Base-by-base conservation (phyloP, 2,888 invertebrate species). In the Chaetoderma sp. region DNA sequence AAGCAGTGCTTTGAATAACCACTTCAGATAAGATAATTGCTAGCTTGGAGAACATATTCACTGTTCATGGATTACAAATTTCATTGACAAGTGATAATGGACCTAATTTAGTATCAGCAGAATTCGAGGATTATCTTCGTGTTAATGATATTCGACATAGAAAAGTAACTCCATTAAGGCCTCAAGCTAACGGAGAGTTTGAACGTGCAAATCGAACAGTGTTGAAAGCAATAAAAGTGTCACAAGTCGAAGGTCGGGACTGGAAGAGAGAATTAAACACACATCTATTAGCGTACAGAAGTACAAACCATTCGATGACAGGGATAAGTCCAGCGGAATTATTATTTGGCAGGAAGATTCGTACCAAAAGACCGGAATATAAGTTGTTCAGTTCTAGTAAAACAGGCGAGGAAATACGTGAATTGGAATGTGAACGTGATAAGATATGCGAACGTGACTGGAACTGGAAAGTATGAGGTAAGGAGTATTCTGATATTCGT, bases 301-400 rank as follows among this genome's bases (percentile, higher is more conserved):
- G 50, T 1, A 65, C 65, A 4, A 60, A 60, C 18, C 65, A 63
- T n/a, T n/a, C n/a, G n/a, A n/a, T n/a, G n/a, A n/a, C n/a, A n/a
- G n/a, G n/a, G n/a, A n/a, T n/a, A 23, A 21, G 28, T 39, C 55
- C 65, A 6, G 23, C 52, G 18, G 32, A 32, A 23, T 36, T 62
- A 16, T 32, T 65, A 61, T 61, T 64, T 54, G 56, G 61, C 13
- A 18, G 61, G 4, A 50, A 65, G 28, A 39, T 65, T 18, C 18
- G 54, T 5, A 33, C 65, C 13, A 64, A 63, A 32, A 30, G 62
- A n/a, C 65, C 65, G 13, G 45, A 63, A 25, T 25, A 32, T 4
- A 10, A 5, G 4, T 47, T 32, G 10, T n/a, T n/a, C n/a, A n/a
- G n/a, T n/a, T n/a, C n/a, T n/a, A n/a, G n/a, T n/a, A n/a, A n/a